Conservation (phyloP, 2,888 invertebrate genomes). For the Acleris sparsana region DNA sequence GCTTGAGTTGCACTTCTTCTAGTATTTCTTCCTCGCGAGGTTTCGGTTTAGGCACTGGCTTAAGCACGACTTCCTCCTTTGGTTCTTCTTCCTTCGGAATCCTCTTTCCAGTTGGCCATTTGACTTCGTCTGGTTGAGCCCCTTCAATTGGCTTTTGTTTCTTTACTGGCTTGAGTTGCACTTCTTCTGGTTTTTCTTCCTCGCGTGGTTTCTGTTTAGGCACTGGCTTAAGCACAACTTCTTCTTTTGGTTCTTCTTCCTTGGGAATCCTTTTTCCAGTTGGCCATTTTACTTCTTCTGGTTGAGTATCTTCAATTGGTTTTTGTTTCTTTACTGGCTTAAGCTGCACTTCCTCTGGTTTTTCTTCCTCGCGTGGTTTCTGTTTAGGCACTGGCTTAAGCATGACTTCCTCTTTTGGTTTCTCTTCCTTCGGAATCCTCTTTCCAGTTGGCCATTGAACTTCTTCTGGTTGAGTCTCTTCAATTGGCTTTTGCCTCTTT, state of each 20-base stretch:
- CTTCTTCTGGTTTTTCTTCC: slow-evolving; percentile 60
- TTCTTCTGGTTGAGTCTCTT: slow-evolving; percentile 53
- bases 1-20: too few species aligned
- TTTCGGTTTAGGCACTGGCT: too few species aligned
- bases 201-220: slow-evolving; percentile 61
- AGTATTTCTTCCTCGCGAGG: too few species aligned
- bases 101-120: slow-evolving; percentile 50
- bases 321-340: slow-evolving; percentile 46
- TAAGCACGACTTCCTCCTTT: too few species aligned
- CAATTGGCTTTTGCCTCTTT: slow-evolving; percentile 40
- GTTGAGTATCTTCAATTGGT: slow-evolving; percentile 55
- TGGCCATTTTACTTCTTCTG: slow-evolving; percentile 56
- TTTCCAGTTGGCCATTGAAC: slow-evolving; percentile 48
- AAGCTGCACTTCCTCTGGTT: slow-evolving; percentile 60
- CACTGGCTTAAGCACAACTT: slow-evolving; percentile 57
- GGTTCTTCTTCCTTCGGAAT: slow-evolving; percentile 52
- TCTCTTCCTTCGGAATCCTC: slow-evolving; percentile 44
- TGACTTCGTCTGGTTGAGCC: slow-evolving; percentile 50
- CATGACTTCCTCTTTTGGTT: slow-evolving; percentile 52
- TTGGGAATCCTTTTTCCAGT: slow-evolving; percentile 51
- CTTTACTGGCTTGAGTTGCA: slow-evolving; percentile 51
- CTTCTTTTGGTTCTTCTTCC: slow-evolving; percentile 50
- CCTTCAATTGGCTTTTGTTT: slow-evolving; percentile 54
- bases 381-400: slow-evolving; percentile 58
- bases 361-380: slow-evolving; percentile 53